These are phyloP conservation scores for Gonioctena quinquepunctata DNA, from an alignment of 1,140 invertebrate species.

Conservation along the genomic window DNA sequence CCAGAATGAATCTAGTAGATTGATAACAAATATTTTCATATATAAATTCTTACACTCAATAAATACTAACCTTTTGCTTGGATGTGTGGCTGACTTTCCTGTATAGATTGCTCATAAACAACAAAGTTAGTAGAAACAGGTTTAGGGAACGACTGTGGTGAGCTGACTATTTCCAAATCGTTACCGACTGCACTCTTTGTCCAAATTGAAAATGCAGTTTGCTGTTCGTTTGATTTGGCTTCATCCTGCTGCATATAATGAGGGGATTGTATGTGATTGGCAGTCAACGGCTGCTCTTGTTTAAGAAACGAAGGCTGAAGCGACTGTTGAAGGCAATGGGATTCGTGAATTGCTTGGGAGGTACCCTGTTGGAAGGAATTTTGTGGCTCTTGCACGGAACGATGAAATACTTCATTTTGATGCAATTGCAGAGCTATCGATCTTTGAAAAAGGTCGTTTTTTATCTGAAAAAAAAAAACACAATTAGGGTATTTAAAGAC, in stretches of 20 bases:
- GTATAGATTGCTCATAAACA: constrained; percentile 38
- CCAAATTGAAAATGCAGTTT: constrained; percentile 4
- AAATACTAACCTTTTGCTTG: constrained; percentile 33
- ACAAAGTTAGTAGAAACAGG: constrained; percentile 23
- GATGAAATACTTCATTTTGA: not conserved
- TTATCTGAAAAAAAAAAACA: not conserved
- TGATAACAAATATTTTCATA: too few relatives aligned
- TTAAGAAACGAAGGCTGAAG: not conserved
- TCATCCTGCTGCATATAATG: not conserved
- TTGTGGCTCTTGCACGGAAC: not conserved
- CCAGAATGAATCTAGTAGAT: too few relatives aligned
- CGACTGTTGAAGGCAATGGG: not conserved
- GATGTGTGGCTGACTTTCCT: constrained; percentile 21
- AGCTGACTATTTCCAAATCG: not conserved
- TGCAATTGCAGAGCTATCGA: not conserved
- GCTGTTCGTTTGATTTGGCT: too few relatives aligned
- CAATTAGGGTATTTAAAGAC: too few relatives aligned
- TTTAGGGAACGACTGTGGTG: not conserved
- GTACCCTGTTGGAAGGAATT: not conserved
- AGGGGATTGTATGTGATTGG: not conserved
- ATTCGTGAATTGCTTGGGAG: not conserved
- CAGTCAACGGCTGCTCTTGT: not conserved
- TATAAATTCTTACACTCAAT: too few relatives aligned
- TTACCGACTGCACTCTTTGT: not conserved
- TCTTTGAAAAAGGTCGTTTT: not conserved